Evolutionary conservation across 1,140 invertebrate genomes (phyloP), one percentile per base, ranked within the genome.

Genomic region (Lerema accius): DNA sequence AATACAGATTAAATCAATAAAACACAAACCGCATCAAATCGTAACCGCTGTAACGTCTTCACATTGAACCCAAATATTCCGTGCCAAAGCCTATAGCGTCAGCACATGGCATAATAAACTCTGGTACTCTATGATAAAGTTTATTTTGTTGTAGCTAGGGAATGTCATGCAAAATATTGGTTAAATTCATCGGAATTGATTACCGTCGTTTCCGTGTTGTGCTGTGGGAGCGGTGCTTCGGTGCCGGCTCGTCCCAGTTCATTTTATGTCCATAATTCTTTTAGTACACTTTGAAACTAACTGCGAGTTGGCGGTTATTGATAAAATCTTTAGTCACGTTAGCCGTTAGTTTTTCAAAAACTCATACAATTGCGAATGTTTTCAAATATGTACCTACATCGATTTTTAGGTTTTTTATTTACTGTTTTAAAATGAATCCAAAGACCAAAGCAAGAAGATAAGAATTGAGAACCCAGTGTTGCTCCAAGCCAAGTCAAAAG

Each of bases 171-270:
- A 73, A 72, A 71, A 66, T 68, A 71, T 62, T 67, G 65, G 67
- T 60, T 73, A 49, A 75, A 69, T 80, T 70, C 26, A 39, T 6
- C 5, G 17, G 14, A 45, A 73, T 80, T 71, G 65, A 74, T 79
- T 73, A 72, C 69, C 59, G 49, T 48, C 32, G 32, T 64, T 67
- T 69, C 49, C 65, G 55, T 65, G 69, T 43, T 51, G 19, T 26
- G 58, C 59, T 37, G 49, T 39, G 59, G 50, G 40, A 19, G 49
- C 53, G 67, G 51, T 69, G 35, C 53, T 61, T 23, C 46, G 58
- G 58, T 69, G 35, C 53, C 64, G 65, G 35, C 60, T 58, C 62
- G 71, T 62, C 50, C 62, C 64, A 46, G 19, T 48, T 40, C 56
- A 23, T 46, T 48, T 55, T 55, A 55, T 55, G 10, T 40, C n/a